phyloP scores from a whole-genome alignment of 2,888 invertebrate species.

The Eupithecia vulgata region DNA sequence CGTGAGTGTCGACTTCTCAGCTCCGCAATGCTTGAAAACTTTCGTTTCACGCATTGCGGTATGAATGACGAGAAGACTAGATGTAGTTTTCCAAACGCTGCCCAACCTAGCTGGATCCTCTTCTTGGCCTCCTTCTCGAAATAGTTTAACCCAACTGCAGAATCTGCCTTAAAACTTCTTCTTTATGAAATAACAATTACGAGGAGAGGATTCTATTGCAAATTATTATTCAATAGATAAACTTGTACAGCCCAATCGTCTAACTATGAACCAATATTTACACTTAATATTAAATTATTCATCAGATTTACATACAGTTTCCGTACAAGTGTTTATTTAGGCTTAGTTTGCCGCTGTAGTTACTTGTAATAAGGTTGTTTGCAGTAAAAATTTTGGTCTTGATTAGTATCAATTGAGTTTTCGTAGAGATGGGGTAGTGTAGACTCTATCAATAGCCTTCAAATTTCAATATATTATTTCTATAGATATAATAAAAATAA shows the following conservation, averaged over 20 bases:
- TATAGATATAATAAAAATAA: no score
- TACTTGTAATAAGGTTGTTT: slow-evolving; percentile 32
- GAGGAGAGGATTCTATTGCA: background rate
- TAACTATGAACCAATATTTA: slow-evolving; percentile 31
- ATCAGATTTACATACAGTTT: slow-evolving; percentile 43
- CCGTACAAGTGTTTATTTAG: slow-evolving; percentile 41
- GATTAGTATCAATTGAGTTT: slow-evolving; percentile 41
- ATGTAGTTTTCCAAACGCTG: no score
- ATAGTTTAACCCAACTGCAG: no score
- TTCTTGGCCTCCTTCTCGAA: no score
- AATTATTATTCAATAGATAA: background rate
- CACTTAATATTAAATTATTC: slow-evolving; percentile 41
- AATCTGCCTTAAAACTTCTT: no score
- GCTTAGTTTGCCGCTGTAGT: slow-evolving; percentile 40
- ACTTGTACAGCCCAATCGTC: slow-evolving; percentile 11
- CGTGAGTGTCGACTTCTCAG: no score
- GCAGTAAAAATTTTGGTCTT: slow-evolving; percentile 37
- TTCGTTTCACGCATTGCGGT: no score
- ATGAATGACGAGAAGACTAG: no score
- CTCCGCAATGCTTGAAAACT: no score
- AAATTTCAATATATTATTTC: no score
- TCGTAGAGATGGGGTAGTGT: slow-evolving; percentile 20
- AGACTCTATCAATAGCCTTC: no score
- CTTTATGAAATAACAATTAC: background rate
- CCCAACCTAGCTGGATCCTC: no score